These are phyloP conservation scores for Tipula unca DNA, from an alignment of 2,888 invertebrate genomes.

Conservation along the genomic window DNA sequence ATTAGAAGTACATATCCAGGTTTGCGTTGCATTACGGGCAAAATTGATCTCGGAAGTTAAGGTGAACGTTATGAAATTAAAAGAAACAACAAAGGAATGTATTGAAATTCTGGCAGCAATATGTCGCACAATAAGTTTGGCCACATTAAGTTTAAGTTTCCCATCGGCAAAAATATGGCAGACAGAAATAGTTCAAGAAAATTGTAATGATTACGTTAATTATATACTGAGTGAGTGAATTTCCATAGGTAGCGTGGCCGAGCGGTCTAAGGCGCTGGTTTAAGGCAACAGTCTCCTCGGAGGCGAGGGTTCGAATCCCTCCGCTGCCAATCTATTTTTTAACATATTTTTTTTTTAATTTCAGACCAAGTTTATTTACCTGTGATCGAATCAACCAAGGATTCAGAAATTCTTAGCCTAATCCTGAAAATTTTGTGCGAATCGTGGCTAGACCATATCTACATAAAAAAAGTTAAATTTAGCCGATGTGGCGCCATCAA, in stretches of 20 bases:
- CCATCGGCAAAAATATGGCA: slow-evolving; percentile 63
- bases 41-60: slow-evolving; percentile 73
- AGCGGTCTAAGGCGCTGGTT: slow-evolving; percentile 86
- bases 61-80: slow-evolving; percentile 63
- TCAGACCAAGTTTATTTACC: slow-evolving; percentile 67
- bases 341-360: slow-evolving; percentile 29
- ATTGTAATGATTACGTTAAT: slow-evolving; percentile 57
- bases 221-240: slow-evolving; percentile 55
- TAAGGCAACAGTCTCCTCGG: slow-evolving; percentile 86
- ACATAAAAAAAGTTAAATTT: slow-evolving; percentile 72
- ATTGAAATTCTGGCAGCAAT: slow-evolving; percentile 62
- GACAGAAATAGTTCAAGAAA: slow-evolving; percentile 41
- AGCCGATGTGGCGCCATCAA: slow-evolving; percentile 71
- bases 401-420: slow-evolving; percentile 65
- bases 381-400: slow-evolving; percentile 65
- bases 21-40: slow-evolving; percentile 70
- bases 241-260: slow-evolving; percentile 65
- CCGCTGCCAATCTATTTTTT: slow-evolving; percentile 54
- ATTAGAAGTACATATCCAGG: slow-evolving; percentile 66
- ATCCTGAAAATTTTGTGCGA: slow-evolving; percentile 75
- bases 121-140: slow-evolving; percentile 67
- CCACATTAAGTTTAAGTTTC: slow-evolving; percentile 75
- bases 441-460: slow-evolving; percentile 81
- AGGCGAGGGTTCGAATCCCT: slow-evolving; percentile 85
- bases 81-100: slow-evolving; percentile 66